A percentile compares a stretch with the other conserved stretches of the same genome.
Evolutionary conservation across 2,888 invertebrate species (phyloP).

Genomic region (Palloptera scutellata): DNA sequence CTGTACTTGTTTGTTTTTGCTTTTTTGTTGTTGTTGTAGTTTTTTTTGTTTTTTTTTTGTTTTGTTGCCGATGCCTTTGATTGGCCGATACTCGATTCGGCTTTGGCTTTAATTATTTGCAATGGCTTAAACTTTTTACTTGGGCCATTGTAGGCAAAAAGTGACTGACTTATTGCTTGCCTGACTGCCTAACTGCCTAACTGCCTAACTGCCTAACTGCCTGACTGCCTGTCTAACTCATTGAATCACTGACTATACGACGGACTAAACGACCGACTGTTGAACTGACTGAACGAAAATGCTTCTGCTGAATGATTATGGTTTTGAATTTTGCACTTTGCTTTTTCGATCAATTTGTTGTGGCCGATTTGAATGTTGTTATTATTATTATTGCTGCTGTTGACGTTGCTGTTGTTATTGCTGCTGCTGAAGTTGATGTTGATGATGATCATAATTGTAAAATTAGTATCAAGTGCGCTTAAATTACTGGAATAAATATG

Average conservation of each 20-base stretch:
- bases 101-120: too few relatives aligned
- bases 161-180: too few relatives aligned
- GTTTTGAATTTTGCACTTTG: constrained; percentile 4
- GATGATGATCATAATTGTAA: constrained; percentile 6
- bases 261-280: too few relatives aligned
- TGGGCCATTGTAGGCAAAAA: too few relatives aligned
- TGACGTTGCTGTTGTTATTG: neutral
- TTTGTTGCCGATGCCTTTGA: neutral
- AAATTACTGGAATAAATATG: neutral
- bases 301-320: neutral
- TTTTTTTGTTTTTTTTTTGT: neutral
- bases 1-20: neutral
- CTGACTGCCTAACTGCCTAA: too few relatives aligned
- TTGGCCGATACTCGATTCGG: too few relatives aligned
- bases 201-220: too few relatives aligned
- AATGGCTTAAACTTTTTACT: too few relatives aligned
- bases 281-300: too few relatives aligned
- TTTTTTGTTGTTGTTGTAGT: neutral
- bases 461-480: constrained; percentile 4
- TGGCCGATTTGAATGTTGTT: neutral
- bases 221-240: too few relatives aligned
- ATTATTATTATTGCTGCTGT: constrained; percentile 7
- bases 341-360: neutral
- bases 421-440: constrained; percentile 11
- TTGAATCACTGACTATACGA: too few relatives aligned